Evolutionary conservation across 2,113 vertebrate species (phyloP).

Genomic region (Corythornis cristatus): DNA sequence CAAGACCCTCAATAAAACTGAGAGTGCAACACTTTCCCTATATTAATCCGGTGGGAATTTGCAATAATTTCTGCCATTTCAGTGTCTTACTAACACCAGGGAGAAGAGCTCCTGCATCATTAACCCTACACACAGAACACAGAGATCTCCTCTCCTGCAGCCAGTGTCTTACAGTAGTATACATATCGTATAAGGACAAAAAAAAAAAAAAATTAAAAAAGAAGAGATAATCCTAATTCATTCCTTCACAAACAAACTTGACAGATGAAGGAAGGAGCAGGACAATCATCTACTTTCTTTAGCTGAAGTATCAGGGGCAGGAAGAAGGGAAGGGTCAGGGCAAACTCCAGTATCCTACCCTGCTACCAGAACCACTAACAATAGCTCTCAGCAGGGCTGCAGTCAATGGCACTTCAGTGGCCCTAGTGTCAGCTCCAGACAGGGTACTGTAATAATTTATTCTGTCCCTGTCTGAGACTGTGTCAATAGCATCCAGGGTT

Average conservation of each 20-base stretch:
- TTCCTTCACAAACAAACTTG: not conserved
- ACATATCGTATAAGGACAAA: not conserved
- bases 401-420: no score
- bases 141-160: not conserved
- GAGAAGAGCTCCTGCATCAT: not conserved
- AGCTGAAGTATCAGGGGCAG: not conserved
- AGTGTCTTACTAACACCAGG: not conserved
- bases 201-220: not conserved
- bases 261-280: not conserved
- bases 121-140: not conserved
- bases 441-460: no score
- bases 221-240: not conserved
- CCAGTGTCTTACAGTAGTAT: not conserved
- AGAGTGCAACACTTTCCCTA: not conserved
- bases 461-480: no score
- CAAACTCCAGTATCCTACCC: no score
- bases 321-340: not conserved
- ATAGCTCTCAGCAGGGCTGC: no score
- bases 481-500: no score
- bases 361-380: no score
- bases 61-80: not conserved
- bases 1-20: not conserved
- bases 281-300: not conserved
- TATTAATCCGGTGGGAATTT: not conserved
- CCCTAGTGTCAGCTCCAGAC: no score